Evolutionary conservation across 2,113 vertebrate genomes (phyloP), one percentile per base, ranked within the genome.

Genomic region (Madoqua kirkii): DNA sequence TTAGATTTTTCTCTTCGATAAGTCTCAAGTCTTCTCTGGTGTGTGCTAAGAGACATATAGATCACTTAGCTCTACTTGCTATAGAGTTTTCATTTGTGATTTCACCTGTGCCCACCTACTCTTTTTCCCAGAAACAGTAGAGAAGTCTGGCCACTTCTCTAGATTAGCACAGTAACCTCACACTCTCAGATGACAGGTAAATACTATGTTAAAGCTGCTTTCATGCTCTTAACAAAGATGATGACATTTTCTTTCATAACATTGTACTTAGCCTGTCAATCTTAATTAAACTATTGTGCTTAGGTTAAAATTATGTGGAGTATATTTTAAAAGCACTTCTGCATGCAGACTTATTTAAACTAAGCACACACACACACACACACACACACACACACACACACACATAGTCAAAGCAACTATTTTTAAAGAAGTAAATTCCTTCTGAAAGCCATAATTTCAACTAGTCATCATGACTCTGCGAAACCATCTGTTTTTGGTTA

Each of bases 221-320:
- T 74, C 33, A 19, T 31, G 21, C 19, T 82, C 40, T 52, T 94
- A 81, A 79, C 40, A 76, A 84, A 93, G 87, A 87, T 14, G 45
- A 87, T 62, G 89, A 60, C n/a, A 59, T 87, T 88, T 95, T 62
- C 89, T 95, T 95, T 96, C 45, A 85, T 31, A 87, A 95, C 27
- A 27, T 13, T 93, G 57, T 48, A 67, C 48, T 94, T 92, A 76
- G 43, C n/a, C 48, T 36, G 16, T 50, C 84, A 93, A 60, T 87
- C 84, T 96, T 87, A 84, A 88, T 81, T 89, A 91, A 90, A 50
- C 15, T 83, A 87, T 71, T 93, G 45, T 95, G 31, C 40, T 93
- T 92, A 85, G 59, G 59, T 74, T 97, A 87, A 96, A 93, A 84
- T 52, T 45, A 79, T 9, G 16, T 36, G 82, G 48, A 40, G 54